These are phyloP conservation scores for Phrynocephalus guinanensis DNA, from an alignment of 2,797 vertebrate species.

Conservation along the genomic window DNA sequence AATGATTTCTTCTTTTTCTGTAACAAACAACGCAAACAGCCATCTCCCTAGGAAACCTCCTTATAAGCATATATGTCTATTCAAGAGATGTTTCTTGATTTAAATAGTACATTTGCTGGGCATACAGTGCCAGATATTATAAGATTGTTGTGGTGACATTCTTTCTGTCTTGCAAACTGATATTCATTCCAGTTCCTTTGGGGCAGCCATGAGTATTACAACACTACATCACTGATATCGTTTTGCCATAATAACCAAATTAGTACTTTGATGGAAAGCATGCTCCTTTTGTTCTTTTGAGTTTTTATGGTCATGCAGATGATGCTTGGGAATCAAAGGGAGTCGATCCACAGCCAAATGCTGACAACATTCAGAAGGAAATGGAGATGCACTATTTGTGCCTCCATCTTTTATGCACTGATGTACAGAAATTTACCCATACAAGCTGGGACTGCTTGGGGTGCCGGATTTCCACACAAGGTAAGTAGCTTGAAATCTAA, in stretches of 20 bases:
- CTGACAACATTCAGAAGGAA: no score
- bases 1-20: not conserved
- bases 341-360: not conserved
- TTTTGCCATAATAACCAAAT: not conserved
- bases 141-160: not conserved
- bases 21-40: not conserved
- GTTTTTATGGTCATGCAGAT: not conserved
- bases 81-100: not conserved
- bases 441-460: no score
- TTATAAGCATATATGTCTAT: no score
- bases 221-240: no score
- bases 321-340: not conserved
- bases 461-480: no score
- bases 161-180: no score
- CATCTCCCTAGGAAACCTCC: not conserved
- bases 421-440: not conserved
- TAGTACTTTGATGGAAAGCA: no score
- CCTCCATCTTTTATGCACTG: not conserved
- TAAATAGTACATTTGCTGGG: not conserved
- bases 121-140: not conserved
- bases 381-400: not conserved
- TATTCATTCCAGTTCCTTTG: no score
- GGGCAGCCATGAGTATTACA: no score
- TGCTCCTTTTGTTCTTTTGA: no score
- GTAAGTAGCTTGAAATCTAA: no score